Conservation (phyloP, 2,113 vertebrate species). For the Orthonyx spaldingii region DNA sequence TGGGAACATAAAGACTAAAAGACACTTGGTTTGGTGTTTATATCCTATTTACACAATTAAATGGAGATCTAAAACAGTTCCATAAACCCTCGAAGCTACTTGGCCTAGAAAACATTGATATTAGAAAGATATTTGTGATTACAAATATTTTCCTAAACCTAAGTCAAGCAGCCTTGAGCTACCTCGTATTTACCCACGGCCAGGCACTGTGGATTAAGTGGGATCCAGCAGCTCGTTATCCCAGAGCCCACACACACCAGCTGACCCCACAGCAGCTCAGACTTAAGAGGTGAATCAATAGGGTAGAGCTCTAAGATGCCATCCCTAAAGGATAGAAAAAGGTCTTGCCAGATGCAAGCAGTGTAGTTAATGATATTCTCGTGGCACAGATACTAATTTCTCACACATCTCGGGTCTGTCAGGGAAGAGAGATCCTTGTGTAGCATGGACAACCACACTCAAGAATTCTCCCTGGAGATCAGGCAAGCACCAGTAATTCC, state of each 20-base stretch:
- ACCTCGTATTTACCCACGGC: background rate
- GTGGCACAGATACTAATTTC: background rate
- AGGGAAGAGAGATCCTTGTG: background rate
- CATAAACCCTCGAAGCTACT: background rate
- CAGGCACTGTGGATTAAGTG: slow-evolving; percentile 13
- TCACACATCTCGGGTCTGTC: background rate
- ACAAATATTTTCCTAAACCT: background rate
- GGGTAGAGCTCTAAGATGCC: background rate
- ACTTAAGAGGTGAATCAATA: slow-evolving; percentile 5
- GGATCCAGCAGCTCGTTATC: background rate
- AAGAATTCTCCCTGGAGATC: background rate
- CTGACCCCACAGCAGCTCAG: background rate
- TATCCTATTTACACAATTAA: background rate
- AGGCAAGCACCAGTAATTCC: background rate
- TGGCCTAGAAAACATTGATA: background rate
- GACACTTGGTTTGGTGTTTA: background rate
- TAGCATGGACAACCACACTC: background rate
- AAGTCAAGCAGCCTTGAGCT: background rate
- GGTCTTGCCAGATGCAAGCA: background rate
- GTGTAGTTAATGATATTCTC: background rate
- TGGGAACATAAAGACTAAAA: background rate
- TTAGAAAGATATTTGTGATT: background rate
- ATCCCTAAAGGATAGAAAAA: background rate
- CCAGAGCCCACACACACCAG: background rate
- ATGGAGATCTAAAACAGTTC: background rate